A percentile compares a stretch with the other conserved stretches of the same genome.
Evolutionary conservation across 2,113 vertebrate genomes (phyloP).

Genomic region (Eurystomus gularis): DNA sequence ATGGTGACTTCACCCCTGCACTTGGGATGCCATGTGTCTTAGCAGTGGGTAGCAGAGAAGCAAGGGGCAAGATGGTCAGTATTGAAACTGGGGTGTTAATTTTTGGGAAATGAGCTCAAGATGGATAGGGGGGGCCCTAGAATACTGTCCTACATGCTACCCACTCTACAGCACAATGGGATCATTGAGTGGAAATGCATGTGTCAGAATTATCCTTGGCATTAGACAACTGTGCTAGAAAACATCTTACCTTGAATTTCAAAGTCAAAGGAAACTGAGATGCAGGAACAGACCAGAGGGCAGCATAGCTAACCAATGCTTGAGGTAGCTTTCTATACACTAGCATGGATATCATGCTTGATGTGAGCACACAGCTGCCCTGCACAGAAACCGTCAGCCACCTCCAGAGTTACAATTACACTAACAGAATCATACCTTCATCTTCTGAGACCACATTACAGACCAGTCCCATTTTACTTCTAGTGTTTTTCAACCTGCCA

Average conservation of each 20-base stretch:
- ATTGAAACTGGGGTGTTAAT: not conserved
- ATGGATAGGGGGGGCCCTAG: not conserved
- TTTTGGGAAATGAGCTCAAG: not conserved
- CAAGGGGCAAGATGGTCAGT: not conserved
- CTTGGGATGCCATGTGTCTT: not conserved
- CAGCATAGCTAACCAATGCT: not conserved
- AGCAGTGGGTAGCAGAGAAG: not conserved
- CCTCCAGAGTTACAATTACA: not conserved
- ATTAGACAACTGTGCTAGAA: not conserved
- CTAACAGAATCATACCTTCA: not conserved
- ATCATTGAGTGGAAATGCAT: not conserved
- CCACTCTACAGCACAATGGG: not conserved
- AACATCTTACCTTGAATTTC: not conserved
- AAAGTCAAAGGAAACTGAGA: not conserved
- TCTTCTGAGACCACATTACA: not conserved
- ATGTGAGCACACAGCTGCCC: not conserved
- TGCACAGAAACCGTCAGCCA: not conserved
- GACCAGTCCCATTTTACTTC: not conserved
- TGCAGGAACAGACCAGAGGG: not conserved
- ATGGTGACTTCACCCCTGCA: not conserved
- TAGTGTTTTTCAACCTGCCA: not conserved
- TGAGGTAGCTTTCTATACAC: not conserved
- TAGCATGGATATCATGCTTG: accelerated
- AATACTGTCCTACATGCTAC: not conserved
- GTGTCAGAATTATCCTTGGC: not conserved